phyloP scores from a whole-genome alignment of 1,140 invertebrate genomes.

The Nephila pilipes region DNA sequence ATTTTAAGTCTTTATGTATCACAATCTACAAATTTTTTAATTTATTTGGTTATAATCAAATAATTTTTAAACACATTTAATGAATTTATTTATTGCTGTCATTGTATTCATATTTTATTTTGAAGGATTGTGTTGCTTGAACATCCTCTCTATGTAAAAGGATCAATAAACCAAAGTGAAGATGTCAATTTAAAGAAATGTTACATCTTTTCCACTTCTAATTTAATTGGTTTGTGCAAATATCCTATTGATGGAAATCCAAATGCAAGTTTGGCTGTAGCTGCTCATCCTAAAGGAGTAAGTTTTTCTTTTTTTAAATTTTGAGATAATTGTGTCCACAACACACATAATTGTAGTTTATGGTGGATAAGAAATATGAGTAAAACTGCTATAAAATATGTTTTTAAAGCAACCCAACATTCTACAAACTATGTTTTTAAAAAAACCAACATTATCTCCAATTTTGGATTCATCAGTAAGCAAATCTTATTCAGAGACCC shows the following conservation, averaged over 20 bases:
- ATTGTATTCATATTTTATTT: not conserved
- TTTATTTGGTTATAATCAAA: too few species aligned
- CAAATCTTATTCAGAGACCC: too few species aligned
- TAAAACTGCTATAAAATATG: too few species aligned
- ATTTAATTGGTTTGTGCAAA: constrained; percentile 45
- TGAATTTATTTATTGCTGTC: not conserved
- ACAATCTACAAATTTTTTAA: too few species aligned
- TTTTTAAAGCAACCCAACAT: too few species aligned
- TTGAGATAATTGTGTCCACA: not conserved
- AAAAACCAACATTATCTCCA: too few species aligned
- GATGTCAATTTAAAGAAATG: not conserved
- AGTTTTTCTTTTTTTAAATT: not conserved
- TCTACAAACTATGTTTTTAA: too few species aligned
- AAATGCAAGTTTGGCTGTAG: constrained; percentile 33
- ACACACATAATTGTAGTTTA: too few species aligned
- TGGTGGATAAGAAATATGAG: too few species aligned
- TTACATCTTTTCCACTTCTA: constrained; percentile 29
- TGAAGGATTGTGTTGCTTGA: not conserved
- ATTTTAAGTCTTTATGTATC: too few species aligned
- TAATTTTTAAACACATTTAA: too few species aligned
- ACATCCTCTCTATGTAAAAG: not conserved
- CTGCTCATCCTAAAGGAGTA: constrained; percentile 46
- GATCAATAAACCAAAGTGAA: not conserved
- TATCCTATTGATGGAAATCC: constrained; percentile 70
- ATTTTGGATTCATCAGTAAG: too few species aligned